A percentile compares a stretch with the other conserved stretches of the same genome.
These are phyloP conservation scores for Ochlodes sylvanus DNA, from an alignment of 2,888 invertebrate genomes.

Conservation along the genomic window DNA sequence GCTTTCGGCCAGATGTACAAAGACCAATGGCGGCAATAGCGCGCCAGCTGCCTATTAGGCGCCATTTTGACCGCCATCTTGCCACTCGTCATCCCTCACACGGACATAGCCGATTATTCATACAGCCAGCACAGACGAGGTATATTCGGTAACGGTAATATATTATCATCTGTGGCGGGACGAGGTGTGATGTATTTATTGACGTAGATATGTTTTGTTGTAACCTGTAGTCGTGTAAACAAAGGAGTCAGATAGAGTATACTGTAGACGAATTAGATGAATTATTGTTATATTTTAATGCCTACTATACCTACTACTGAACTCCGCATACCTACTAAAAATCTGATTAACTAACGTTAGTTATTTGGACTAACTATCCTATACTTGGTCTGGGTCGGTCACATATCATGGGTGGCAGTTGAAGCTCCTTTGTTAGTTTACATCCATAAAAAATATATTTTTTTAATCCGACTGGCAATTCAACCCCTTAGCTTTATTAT, in stretches of 20 bases:
- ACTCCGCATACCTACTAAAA: too few relatives aligned
- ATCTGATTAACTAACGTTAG: too few relatives aligned
- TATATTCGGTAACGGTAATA: conserved; percentile 30
- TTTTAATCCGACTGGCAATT: too few relatives aligned
- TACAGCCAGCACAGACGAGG: conserved; percentile 44
- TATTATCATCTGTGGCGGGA: conserved; percentile 22
- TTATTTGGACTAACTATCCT: too few relatives aligned
- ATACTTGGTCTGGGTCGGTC: too few relatives aligned
- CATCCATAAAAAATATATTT: too few relatives aligned
- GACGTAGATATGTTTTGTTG: not conserved
- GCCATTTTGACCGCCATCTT: conserved; percentile 53
- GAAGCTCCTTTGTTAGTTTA: too few relatives aligned
- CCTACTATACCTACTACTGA: too few relatives aligned
- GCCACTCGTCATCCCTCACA: conserved; percentile 51
- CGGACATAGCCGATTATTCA: conserved; percentile 51
- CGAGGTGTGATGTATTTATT: conserved; percentile 21
- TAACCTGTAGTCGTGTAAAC: not conserved
- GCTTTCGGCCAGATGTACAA: conserved; percentile 18
- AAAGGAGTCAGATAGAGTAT: not conserved
- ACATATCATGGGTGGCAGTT: too few relatives aligned
- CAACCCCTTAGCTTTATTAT: too few relatives aligned
- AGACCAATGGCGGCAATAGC: conserved; percentile 30
- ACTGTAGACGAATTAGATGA: too few relatives aligned
- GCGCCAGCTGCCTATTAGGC: conserved; percentile 31
- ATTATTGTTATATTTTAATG: too few relatives aligned